Base-by-base conservation (phyloP, 1,140 invertebrate species). In the Drosophila funebris region DNA sequence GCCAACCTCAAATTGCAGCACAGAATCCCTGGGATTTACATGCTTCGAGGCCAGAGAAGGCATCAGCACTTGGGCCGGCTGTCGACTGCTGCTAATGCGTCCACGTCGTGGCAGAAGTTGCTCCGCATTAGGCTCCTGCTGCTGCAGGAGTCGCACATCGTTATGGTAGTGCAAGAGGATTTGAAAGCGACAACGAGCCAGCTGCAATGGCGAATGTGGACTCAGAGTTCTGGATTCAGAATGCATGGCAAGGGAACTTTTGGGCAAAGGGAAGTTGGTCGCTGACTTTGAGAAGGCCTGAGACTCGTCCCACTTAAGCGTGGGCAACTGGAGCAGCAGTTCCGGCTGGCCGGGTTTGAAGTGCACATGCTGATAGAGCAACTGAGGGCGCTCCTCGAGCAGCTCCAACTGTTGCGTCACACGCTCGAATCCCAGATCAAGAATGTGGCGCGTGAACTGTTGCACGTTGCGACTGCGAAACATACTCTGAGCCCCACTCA, bases 21-120 rank as follows among this genome's bases (percentile, higher is more conserved):
- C 29, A 0, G 82, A 88, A 0, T 88, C 75, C 13, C 67, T 41
- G 0, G 82, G 82, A 41, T 67, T 75, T 0, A 67, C 64, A 18
- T 57, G 63, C 29, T 73, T 76, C 11, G 36, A n/a, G 6, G 29
- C 46, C 27, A 62, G 43, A 14, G 50, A 24, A 0, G 56, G 36
- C 5, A 27, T 5, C 31, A 33, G 22, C 33, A 13, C 9, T 24
- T 43, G 24, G 2, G 18, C 4, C 3, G 36, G 1, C 31, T 24
- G 36, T 8, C n/a, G 44, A 11, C 7, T 16, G 39, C 8, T 44
- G 64, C 46, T 9, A 5, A 27, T 13, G 18, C 60, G 67, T 20
- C 73, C 67, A 0, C 73, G 76, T 1, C 73, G 73, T 2, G 73
- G 56, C 8, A 53, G 9, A 0, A 53, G 39, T 20, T 71, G 54